These are phyloP conservation scores for Dascyllus trimaculatus DNA, from an alignment of 2,113 vertebrate species.

Conservation along the genomic window DNA sequence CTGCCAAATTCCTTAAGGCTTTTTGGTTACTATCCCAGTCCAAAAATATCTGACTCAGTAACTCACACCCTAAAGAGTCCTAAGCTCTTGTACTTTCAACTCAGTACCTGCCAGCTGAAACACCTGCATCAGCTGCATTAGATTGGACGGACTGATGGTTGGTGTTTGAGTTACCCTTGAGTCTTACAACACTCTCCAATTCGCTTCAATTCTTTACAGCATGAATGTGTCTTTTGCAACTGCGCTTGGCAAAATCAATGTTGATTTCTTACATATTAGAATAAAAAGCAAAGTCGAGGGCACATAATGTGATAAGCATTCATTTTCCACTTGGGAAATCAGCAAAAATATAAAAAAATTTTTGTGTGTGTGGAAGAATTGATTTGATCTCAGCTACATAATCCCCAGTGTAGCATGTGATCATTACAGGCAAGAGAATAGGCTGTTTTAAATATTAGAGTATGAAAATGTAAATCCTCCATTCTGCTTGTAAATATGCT, in stretches of 20 bases:
- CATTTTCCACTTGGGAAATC: no score
- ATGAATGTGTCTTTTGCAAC: not conserved
- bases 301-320: no score
- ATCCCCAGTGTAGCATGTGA: no score
- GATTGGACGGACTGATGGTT: not conserved
- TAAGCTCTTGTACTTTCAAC: slow-evolving; percentile 5
- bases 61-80: slow-evolving; percentile 14
- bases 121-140: slow-evolving; percentile 4
- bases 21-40: slow-evolving; percentile 19
- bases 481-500: no score
- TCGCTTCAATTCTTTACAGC: not conserved
- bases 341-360: no score
- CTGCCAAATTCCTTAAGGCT: slow-evolving; percentile 16
- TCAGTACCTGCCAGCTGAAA: slow-evolving; percentile 13
- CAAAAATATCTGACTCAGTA: slow-evolving; percentile 29
- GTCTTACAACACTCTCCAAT: not conserved
- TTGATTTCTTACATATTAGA: no score
- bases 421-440: no score
- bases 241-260: not conserved
- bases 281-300: no score
- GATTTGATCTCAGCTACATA: no score
- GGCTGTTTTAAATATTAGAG: no score
- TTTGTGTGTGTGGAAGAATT: no score
- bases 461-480: no score
- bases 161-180: slow-evolving; percentile 1